phyloP scores from a whole-genome alignment of 53 echinoderm and acorn worm genomes.

The Echinometra lucunter region DNA sequence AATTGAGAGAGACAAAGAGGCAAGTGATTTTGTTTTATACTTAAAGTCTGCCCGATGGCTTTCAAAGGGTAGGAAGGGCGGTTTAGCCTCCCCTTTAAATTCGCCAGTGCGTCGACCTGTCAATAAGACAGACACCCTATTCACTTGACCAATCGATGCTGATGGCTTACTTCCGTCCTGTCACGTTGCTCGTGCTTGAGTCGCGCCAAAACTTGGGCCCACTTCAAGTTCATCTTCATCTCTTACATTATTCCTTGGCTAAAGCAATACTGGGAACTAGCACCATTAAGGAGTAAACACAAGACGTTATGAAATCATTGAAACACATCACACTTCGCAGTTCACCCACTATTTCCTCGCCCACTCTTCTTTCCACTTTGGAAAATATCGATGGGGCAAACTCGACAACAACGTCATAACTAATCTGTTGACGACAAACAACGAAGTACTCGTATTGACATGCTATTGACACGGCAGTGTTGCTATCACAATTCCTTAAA shows the following conservation, averaged over 20 bases:
- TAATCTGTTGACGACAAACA: background rate
- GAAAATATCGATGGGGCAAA: background rate
- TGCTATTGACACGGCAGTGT: background rate
- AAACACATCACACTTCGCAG: background rate
- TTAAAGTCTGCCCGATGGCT: no score
- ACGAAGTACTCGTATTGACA: background rate
- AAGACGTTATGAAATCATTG: background rate
- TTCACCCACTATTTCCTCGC: background rate
- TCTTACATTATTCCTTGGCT: background rate
- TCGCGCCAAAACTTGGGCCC: background rate
- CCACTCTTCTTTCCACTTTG: background rate
- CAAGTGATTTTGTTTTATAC: no score
- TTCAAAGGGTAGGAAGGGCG: no score
- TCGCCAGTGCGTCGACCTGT: background rate
- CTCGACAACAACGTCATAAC: background rate
- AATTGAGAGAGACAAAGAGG: no score
- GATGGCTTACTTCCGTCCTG: constrained; percentile 52
- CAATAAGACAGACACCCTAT: constrained; percentile 10
- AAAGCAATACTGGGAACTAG: background rate
- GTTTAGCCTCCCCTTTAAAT: no score
- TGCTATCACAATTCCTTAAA: no score
- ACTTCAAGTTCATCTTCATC: background rate
- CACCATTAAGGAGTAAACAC: background rate
- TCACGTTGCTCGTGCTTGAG: background rate
- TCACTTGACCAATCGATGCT: constrained; percentile 40